A percentile compares a stretch with the other conserved stretches of the same genome.
Conservation (phyloP, 2,888 invertebrate species). For the Brachynemurus nebulosus region DNA sequence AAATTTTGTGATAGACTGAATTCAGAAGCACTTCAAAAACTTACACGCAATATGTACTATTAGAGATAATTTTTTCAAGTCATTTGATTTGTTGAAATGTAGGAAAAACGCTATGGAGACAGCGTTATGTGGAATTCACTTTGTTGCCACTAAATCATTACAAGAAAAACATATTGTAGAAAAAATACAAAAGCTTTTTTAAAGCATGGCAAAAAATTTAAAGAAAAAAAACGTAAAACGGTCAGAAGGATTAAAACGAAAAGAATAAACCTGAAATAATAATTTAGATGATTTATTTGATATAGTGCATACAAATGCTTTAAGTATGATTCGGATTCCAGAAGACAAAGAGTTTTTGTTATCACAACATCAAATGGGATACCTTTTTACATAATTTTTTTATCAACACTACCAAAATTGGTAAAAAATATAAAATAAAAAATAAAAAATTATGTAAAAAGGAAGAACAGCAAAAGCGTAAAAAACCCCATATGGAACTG, state of each 20-base stretch:
- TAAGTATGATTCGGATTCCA: neutral
- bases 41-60: too few relatives aligned
- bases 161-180: neutral
- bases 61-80: too few relatives aligned
- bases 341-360: conserved; percentile 1
- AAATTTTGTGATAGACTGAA: too few relatives aligned
- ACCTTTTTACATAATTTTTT: too few relatives aligned
- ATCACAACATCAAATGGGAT: neutral
- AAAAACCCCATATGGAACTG: neutral
- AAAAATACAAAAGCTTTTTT: neutral
- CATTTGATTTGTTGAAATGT: too few relatives aligned
- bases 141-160: too few relatives aligned
- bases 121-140: too few relatives aligned
- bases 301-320: conserved; percentile 2
- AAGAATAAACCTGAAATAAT: neutral
- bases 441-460: neutral
- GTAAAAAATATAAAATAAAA: too few relatives aligned
- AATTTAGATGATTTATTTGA: neutral
- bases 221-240: neutral
- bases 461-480: neutral
- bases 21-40: too few relatives aligned
- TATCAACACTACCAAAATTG: too few relatives aligned
- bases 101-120: too few relatives aligned
- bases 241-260: neutral
- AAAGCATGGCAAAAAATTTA: neutral